phyloP scores from a whole-genome alignment of 2,797 vertebrate genomes.

The Alauda arvensis region DNA sequence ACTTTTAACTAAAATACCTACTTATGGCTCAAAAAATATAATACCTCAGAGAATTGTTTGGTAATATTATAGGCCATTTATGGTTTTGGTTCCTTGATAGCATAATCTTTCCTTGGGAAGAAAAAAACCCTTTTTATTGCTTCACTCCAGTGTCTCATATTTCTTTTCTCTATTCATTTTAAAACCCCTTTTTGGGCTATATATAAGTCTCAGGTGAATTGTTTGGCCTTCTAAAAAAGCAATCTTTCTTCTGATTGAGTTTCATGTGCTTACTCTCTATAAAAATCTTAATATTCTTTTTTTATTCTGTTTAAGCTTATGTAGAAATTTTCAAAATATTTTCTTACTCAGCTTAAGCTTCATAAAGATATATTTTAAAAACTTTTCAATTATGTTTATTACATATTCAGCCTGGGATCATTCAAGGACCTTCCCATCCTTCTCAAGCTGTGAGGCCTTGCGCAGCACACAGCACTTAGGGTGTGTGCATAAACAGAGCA shows the following conservation, averaged over 20 bases:
- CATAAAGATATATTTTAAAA: background rate
- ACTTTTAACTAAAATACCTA: background rate
- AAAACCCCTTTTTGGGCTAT: background rate
- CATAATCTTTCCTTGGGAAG: background rate
- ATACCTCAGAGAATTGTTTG: background rate
- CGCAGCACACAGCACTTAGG: background rate
- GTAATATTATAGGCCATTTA: background rate
- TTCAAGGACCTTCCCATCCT: background rate
- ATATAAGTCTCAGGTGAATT: background rate
- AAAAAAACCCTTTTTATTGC: background rate
- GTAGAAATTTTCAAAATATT: background rate
- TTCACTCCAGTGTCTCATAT: background rate
- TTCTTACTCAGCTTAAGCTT: background rate
- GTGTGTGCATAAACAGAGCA: too few relatives aligned
- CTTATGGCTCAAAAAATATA: background rate
- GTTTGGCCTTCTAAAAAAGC: background rate
- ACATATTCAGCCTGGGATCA: background rate
- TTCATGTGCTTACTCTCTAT: background rate
- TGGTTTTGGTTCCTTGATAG: background rate
- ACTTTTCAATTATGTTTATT: background rate
- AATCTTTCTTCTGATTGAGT: background rate
- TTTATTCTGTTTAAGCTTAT: background rate
- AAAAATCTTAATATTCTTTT: background rate
- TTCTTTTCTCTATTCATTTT: background rate
- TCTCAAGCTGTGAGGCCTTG: background rate